Base-by-base conservation (phyloP, 2,888 invertebrate species). In the Andrena minutula region DNA sequence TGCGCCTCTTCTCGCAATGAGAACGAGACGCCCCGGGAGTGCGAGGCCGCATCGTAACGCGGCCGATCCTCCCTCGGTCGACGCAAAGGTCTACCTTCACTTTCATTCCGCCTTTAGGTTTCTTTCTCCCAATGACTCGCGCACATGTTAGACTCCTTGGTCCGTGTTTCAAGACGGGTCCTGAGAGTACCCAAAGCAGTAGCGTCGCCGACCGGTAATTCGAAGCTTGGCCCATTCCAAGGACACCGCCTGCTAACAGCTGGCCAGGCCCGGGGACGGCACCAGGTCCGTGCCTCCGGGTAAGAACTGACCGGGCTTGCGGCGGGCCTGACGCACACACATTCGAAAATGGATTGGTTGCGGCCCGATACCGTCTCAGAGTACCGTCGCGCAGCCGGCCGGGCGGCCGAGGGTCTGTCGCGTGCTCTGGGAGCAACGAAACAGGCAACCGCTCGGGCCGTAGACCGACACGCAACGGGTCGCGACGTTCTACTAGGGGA, bases 71-170 rank as follows among this genome's bases (percentile, higher is more conserved):
- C 94, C 93, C 92, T 92, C 91, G 93, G 93, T 92, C 92, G 92
- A 93, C 94, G 94, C 94, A 23, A 84, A 60, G 85, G 86, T 61
- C 88, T 87, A 88, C 94, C 94, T 95, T 96, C 94, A 95, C 96
- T 95, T 96, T 96, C 95, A 95, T 95, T 96, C 87, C 95, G 96
- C 96, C 95, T 95, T 94, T 95, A 94, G 95, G 95, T 95, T 95
- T 90, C 94, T 12, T 96, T 41, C 41, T 41, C 41, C 41, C 41
- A 41, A 41, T 41, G 41, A 41, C 41, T 41, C 41, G 41, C 41
- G 95, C 94, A 96, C 95, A 95, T 95, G 96, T 95, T 96, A 95
- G 95, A 96, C 96, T 96, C 95, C 96, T 96, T 70, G 96, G 96
- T 96, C 96, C 96, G 96, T 96, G 96, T 96, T 96, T 96, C 96